These are phyloP conservation scores for Lepidocyrtinus sp. DNA, from an alignment of 2,888 invertebrate species.

Conservation along the genomic window DNA sequence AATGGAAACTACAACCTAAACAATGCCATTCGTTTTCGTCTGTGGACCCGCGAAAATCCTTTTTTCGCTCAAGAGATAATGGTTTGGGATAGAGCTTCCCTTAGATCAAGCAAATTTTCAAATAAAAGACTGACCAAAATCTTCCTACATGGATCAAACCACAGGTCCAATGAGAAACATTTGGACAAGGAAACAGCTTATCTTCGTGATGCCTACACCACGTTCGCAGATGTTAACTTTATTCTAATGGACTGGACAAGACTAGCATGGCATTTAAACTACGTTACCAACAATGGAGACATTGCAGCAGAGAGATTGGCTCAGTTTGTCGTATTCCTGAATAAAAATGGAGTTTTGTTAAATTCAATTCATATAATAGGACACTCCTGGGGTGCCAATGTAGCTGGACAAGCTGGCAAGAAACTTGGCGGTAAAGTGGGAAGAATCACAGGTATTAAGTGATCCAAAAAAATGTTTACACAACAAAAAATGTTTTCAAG, in stretches of 20 bases:
- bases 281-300: conserved; percentile 59
- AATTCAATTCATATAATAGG: conserved; percentile 63
- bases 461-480: too few species aligned
- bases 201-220: conserved; percentile 59
- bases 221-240: conserved; percentile 64
- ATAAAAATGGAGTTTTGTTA: conserved; percentile 52
- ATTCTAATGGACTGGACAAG: conserved; percentile 62
- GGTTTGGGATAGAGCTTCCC: conserved; percentile 54
- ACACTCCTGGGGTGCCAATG: conserved; percentile 61
- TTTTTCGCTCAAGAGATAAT: conserved; percentile 62
- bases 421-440: conserved; percentile 54
- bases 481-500: too few species aligned
- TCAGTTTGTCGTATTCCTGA: conserved; percentile 57
- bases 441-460: conserved; percentile 62
- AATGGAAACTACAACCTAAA: conserved; percentile 59
- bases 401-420: conserved; percentile 60
- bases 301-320: conserved; percentile 56
- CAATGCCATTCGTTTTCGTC: conserved; percentile 58
- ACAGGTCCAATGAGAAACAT: conserved; percentile 56
- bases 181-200: conserved; percentile 62
- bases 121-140: conserved; percentile 60
- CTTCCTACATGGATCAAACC: conserved; percentile 60
- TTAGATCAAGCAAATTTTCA: conserved; percentile 54
- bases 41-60: conserved; percentile 65
- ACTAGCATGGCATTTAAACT: conserved; percentile 55